A percentile compares a stretch with the other conserved stretches of the same genome.
Conservation (phyloP, 2,888 invertebrate genomes). For the Octonoba sinensis region DNA sequence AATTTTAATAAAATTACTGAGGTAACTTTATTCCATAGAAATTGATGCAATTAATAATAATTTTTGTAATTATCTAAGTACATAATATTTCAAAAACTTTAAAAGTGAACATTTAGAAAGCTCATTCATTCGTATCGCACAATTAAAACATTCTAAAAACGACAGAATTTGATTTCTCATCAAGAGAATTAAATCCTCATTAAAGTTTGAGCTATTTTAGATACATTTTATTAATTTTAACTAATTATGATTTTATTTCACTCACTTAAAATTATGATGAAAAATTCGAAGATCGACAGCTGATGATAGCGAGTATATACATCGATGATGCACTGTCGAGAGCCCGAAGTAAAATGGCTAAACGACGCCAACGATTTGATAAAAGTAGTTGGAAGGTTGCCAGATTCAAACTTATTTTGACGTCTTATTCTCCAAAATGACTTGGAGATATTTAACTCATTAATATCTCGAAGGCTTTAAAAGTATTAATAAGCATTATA, state of each 20-base stretch:
- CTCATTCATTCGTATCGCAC: no score
- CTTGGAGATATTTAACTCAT: not conserved
- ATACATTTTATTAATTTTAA: no score
- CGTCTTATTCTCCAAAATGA: not conserved
- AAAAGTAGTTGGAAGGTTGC: constrained; percentile 10
- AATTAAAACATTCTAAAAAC: no score
- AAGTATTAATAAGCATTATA: no score
- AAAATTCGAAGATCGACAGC: constrained; percentile 29
- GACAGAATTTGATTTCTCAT: no score
- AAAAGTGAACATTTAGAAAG: no score
- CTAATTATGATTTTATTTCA: not conserved
- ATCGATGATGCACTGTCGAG: constrained; percentile 39
- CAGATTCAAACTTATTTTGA: constrained; percentile 3
- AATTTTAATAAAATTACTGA: not conserved
- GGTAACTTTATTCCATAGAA: no score
- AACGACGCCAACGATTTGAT: constrained; percentile 4
- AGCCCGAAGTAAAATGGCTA: constrained; percentile 44
- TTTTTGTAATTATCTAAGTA: no score
- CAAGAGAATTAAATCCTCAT: no score
- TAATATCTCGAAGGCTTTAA: no score
- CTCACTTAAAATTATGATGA: constrained; percentile 35
- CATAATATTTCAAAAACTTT: not conserved
- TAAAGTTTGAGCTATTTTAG: no score
- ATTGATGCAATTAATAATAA: no score
- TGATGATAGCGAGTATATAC: constrained; percentile 35